phyloP scores from a whole-genome alignment of 2,888 invertebrate species.

The Meiosimyza decipiens region DNA sequence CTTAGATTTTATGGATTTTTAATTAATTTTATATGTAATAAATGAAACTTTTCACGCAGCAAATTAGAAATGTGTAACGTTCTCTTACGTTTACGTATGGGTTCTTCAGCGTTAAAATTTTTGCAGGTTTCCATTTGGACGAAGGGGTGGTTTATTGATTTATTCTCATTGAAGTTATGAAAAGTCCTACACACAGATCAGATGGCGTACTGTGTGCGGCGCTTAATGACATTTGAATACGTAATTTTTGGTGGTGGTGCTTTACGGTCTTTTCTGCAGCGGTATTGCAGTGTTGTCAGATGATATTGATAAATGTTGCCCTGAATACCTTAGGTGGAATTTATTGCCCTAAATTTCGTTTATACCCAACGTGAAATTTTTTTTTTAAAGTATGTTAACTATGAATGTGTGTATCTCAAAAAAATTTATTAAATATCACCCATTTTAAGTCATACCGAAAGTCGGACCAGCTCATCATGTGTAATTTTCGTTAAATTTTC shows the following conservation, averaged over 20 bases:
- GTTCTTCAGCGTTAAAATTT: conserved; percentile 62
- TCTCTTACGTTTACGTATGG: conserved; percentile 53
- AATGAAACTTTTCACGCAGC: conserved; percentile 38
- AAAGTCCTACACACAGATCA: conserved; percentile 20
- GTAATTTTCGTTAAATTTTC: too few relatives aligned
- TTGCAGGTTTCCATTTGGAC: conserved; percentile 60
- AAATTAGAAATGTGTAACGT: conserved; percentile 13
- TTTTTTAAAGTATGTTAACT: too few relatives aligned
- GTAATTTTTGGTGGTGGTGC: not conserved
- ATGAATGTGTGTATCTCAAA: too few relatives aligned
- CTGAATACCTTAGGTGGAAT: too few relatives aligned
- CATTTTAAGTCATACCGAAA: too few relatives aligned
- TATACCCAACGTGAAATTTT: too few relatives aligned
- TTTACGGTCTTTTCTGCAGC: not conserved
- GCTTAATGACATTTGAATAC: conserved; percentile 3
- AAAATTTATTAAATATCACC: too few relatives aligned
- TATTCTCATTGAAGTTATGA: conserved; percentile 47
- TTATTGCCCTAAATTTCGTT: too few relatives aligned
- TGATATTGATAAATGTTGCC: too few relatives aligned
- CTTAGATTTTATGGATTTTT: conserved; percentile 43
- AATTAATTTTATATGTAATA: conserved; percentile 29
- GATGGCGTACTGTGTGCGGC: conserved; percentile 27
- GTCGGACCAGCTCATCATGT: too few relatives aligned
- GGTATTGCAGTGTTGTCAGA: conserved; percentile 6
- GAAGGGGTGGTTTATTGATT: conserved; percentile 64